A percentile compares a stretch with the other conserved stretches of the same genome.
Conservation (phyloP, 1,140 invertebrate genomes). For the Hirudo medicinalis region DNA sequence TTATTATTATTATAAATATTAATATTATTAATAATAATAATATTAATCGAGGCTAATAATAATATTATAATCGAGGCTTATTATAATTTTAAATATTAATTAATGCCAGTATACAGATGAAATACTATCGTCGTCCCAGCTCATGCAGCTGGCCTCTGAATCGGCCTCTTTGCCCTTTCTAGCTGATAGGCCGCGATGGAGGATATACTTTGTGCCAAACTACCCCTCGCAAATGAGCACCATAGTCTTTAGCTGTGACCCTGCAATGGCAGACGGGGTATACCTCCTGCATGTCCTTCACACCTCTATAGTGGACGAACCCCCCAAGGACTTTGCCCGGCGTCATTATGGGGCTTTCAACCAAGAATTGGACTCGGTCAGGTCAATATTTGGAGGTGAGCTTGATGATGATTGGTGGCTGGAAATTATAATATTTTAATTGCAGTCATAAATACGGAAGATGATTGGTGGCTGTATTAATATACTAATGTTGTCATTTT, state of each 20-base stretch:
- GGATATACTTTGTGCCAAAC: neutral
- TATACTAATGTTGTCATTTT: too few species aligned
- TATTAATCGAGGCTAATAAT: too few species aligned
- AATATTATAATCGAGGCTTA: too few species aligned
- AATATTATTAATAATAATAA: too few species aligned
- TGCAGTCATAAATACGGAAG: too few species aligned
- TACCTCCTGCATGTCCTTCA: neutral
- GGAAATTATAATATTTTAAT: too few species aligned
- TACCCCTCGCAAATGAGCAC: neutral
- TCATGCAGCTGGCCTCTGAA: neutral
- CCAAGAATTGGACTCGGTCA: neutral
- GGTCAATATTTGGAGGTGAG: constrained; percentile 1
- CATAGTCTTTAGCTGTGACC: neutral
- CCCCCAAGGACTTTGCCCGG: neutral
- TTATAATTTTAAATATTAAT: neutral
- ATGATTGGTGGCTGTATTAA: too few species aligned
- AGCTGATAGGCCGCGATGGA: neutral
- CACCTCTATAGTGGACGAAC: neutral
- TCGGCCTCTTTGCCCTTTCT: neutral
- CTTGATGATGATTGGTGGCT: too few species aligned
- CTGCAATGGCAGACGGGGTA: neutral
- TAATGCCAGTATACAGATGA: neutral
- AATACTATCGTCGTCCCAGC: neutral
- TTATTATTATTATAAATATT: too few species aligned
- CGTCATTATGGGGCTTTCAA: neutral